Evolutionary conservation across 2,888 invertebrate genomes (phyloP).

Genomic region (Drosophila monieri): DNA sequence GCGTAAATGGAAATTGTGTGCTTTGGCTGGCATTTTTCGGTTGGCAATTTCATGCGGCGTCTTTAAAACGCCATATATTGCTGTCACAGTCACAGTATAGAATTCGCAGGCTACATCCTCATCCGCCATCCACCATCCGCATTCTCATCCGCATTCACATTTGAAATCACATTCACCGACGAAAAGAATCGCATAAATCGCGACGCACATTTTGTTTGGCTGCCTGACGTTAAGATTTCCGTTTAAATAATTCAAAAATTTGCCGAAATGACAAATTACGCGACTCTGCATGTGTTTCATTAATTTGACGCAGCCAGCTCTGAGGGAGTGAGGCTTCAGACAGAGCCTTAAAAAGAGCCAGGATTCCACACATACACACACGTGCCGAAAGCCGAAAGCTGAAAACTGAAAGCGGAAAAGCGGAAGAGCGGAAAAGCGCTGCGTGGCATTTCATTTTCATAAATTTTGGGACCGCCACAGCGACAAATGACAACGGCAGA

Average conservation of each 20-base stretch:
- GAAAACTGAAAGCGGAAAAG: slow-evolving; percentile 51
- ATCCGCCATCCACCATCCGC: slow-evolving; percentile 23
- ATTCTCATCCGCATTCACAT: slow-evolving; percentile 32
- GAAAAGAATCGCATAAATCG: slow-evolving; percentile 44
- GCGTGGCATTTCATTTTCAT: slow-evolving; percentile 70
- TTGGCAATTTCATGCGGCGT: slow-evolving; percentile 42
- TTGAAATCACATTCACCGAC: slow-evolving; percentile 31
- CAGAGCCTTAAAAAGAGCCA: slow-evolving; percentile 19
- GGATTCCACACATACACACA: slow-evolving; percentile 40
- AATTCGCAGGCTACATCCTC: slow-evolving; percentile 10
- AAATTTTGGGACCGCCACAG: slow-evolving; percentile 64
- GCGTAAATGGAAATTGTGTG: slow-evolving; percentile 41
- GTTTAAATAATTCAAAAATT: slow-evolving; percentile 73
- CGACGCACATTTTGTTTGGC: slow-evolving; percentile 44
- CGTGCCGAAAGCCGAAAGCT: slow-evolving; percentile 49
- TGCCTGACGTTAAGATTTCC: slow-evolving; percentile 63
- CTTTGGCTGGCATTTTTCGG: slow-evolving; percentile 42
- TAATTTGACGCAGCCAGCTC: slow-evolving; percentile 54
- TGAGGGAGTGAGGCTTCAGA: slow-evolving; percentile 4
- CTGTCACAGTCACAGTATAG: slow-evolving; percentile 37
- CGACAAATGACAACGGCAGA: slow-evolving; percentile 72
- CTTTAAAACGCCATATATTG: slow-evolving; percentile 49
- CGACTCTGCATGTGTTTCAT: slow-evolving; percentile 70
- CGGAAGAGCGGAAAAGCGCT: slow-evolving; percentile 57
- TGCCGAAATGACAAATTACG: slow-evolving; percentile 76